These are phyloP conservation scores for Carlito syrichta DNA, from an alignment of 2,113 vertebrate genomes.

Conservation along the genomic window DNA sequence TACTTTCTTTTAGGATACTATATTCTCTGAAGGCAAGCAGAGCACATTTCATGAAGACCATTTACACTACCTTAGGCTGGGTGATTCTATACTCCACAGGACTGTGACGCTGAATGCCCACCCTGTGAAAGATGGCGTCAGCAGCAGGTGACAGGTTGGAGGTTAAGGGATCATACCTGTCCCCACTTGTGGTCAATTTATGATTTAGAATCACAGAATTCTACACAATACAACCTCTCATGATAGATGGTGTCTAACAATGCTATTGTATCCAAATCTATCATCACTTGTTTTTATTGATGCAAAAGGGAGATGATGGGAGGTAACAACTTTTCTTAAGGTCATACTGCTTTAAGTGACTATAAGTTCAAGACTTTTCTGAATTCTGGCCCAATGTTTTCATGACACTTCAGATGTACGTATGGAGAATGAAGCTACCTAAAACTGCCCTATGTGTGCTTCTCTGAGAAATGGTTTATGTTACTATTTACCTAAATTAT, in stretches of 20 bases:
- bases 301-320: not conserved
- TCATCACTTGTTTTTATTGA: not conserved
- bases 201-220: not conserved
- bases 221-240: not conserved
- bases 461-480: not conserved
- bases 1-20: not conserved
- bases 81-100: rapidly evolving
- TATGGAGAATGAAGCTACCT: not conserved
- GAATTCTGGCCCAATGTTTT: not conserved
- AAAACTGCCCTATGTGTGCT: rapidly evolving
- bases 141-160: not conserved
- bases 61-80: rapidly evolving
- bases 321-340: not conserved
- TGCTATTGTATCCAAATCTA: not conserved
- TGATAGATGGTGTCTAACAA: not conserved
- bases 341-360: not conserved
- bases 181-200: not conserved
- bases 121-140: rapidly evolving
- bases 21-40: not conserved
- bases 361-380: not conserved
- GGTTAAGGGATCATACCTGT: not conserved
- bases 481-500: not conserved
- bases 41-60: not conserved
- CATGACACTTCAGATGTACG: not conserved
- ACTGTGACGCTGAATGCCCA: rapidly evolving